Conservation (phyloP, 2,888 invertebrate species). For the Drosophila birchii region DNA sequence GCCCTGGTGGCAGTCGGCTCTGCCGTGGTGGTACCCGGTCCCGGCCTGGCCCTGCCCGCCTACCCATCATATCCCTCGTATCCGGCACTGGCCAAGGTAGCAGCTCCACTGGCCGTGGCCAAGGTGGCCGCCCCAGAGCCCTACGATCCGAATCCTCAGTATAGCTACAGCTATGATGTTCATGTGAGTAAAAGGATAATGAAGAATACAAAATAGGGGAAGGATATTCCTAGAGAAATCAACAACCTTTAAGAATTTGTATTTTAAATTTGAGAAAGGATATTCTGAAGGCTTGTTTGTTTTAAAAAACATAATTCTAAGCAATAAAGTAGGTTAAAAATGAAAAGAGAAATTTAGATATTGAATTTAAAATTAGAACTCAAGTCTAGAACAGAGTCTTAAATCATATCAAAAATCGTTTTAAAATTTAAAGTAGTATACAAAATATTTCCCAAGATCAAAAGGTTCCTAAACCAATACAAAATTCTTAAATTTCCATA, state of each 20-base stretch:
- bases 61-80: slow-evolving; percentile 64
- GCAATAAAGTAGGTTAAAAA: background rate
- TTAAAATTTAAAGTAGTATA: background rate
- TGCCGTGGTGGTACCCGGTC: slow-evolving; percentile 82
- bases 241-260: too few relatives aligned
- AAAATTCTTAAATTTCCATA: background rate
- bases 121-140: slow-evolving; percentile 82
- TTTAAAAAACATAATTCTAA: too few relatives aligned
- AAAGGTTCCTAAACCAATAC: background rate
- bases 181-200: slow-evolving; percentile 82
- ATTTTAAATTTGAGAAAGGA: background rate
- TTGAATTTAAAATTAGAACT: too few relatives aligned
- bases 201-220: background rate
- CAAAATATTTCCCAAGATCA: background rate
- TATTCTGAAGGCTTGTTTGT: background rate
- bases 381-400: background rate
- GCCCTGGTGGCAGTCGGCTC: slow-evolving; percentile 78
- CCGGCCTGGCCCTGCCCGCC: slow-evolving; percentile 60
- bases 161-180: slow-evolving; percentile 86
- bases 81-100: slow-evolving; percentile 65
- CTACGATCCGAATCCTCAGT: slow-evolving; percentile 86
- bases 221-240: background rate
- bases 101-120: slow-evolving; percentile 61
- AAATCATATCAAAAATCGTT: background rate
- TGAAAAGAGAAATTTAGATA: background rate